Percentiles rank a stretch among this genome's conserved stretches.
Conservation (phyloP, 2,888 invertebrate species). For the Eucriotettix oculatus region DNA sequence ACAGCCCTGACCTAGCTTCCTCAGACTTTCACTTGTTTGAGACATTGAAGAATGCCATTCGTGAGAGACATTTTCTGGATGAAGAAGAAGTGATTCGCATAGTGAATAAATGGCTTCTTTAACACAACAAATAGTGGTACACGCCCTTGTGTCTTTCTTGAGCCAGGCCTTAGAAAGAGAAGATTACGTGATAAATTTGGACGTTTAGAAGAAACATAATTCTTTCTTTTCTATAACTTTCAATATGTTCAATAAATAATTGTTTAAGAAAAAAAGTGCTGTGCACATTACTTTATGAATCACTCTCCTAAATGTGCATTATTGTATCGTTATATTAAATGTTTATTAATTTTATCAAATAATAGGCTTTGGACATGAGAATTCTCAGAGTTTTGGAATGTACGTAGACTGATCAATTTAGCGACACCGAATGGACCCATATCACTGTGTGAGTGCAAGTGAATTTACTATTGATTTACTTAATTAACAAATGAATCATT, state of each 20-base stretch:
- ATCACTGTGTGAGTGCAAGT: too few relatives aligned
- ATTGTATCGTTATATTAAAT: too few relatives aligned
- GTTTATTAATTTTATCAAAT: too few relatives aligned
- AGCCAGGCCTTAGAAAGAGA: neutral
- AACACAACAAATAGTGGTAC: neutral
- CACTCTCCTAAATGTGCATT: neutral
- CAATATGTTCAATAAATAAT: too few relatives aligned
- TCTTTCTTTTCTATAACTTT: neutral
- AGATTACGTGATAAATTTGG: neutral
- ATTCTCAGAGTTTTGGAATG: too few relatives aligned
- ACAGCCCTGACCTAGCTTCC: too few relatives aligned
- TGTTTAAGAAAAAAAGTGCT: neutral
- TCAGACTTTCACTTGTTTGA: too few relatives aligned
- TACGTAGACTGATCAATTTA: too few relatives aligned
- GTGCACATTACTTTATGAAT: neutral
- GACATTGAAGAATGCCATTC: neutral
- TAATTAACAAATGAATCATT: too few relatives aligned
- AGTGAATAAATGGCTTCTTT: neutral
- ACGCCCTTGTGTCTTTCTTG: neutral
- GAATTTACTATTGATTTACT: too few relatives aligned
- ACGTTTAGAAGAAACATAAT: neutral
- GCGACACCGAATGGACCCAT: too few relatives aligned
- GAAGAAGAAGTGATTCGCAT: neutral
- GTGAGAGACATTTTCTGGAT: neutral
- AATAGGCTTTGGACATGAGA: too few relatives aligned